Evolutionary conservation across 1,140 invertebrate species (phyloP).

Genomic region (Drosophila sproati): DNA sequence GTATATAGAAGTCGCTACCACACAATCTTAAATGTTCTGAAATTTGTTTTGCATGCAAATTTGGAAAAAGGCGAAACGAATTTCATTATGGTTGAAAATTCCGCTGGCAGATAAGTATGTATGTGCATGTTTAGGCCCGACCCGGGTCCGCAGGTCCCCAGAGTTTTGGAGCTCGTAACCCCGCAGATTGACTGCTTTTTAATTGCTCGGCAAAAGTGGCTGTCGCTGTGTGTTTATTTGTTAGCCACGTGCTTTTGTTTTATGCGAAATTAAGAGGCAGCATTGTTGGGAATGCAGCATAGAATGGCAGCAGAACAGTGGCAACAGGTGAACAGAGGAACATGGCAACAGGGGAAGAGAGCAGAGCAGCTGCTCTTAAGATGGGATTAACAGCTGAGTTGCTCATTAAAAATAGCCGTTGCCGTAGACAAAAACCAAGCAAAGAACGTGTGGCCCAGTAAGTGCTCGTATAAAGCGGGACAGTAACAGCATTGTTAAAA

Average conservation of each 20-base stretch:
- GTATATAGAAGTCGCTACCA: neutral
- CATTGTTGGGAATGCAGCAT: constrained; percentile 24
- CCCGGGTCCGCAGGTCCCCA: neutral
- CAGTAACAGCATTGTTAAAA: constrained; percentile 1
- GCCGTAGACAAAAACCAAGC: constrained; percentile 15
- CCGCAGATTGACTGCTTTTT: constrained; percentile 47
- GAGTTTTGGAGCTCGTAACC: neutral
- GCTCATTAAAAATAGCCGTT: constrained; percentile 41
- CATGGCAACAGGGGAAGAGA: too few relatives aligned
- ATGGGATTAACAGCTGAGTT: constrained; percentile 10
- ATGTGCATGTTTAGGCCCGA: neutral
- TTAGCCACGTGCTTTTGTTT: constrained; percentile 31
- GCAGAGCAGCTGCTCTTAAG: constrained; percentile 42
- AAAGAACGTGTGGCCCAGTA: neutral
- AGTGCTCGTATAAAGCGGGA: constrained; percentile 13
- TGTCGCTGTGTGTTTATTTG: constrained; percentile 13
- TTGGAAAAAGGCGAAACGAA: constrained; percentile 9
- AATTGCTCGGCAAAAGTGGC: constrained; percentile 44
- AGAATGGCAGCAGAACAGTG: neutral
- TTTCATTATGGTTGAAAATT: constrained; percentile 6
- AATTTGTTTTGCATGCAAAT: constrained; percentile 3
- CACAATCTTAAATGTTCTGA: neutral
- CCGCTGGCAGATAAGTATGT: neutral
- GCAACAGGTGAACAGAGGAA: too few relatives aligned
- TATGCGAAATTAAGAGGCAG: constrained; percentile 44